Conservation (phyloP, 92 coral and sea anemone species). For the Pocillopora meandrina region DNA sequence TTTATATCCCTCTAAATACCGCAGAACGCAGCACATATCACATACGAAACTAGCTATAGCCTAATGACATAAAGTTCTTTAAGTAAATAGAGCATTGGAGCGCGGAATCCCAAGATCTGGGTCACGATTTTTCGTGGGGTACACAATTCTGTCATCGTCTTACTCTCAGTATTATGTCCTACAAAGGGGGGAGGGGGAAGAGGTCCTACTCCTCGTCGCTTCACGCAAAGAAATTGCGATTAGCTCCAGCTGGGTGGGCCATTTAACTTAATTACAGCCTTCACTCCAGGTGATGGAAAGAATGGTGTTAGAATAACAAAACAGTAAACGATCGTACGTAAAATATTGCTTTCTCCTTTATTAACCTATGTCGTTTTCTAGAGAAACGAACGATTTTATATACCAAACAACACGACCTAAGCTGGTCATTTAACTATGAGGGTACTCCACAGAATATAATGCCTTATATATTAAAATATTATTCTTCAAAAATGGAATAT, state of each 20-base stretch:
- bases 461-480: conserved; percentile 50
- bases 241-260: background rate
- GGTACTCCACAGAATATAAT: conserved; percentile 23
- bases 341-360: conserved; percentile 48
- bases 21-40: too few relatives aligned
- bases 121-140: too few relatives aligned
- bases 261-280: background rate
- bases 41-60: too few relatives aligned
- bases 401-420: conserved; percentile 31
- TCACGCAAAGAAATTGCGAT: background rate
- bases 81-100: too few relatives aligned
- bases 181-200: too few relatives aligned
- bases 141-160: too few relatives aligned
- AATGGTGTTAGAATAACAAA: background rate
- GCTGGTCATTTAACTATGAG: conserved; percentile 1
- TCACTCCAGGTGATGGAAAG: background rate
- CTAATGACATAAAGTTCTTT: too few relatives aligned
- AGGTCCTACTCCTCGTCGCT: background rate
- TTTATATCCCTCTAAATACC: too few relatives aligned
- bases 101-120: too few relatives aligned
- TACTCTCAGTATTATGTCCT: too few relatives aligned
- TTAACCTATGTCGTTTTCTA: conserved; percentile 46
- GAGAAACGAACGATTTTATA: conserved; percentile 44
- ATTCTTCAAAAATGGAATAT: conserved; percentile 53
- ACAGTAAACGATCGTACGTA: background rate